Evolutionary conservation across 2,797 vertebrate species (phyloP), one percentile per base, ranked within the genome.

Genomic region (Micropoecilia bifurca): DNA sequence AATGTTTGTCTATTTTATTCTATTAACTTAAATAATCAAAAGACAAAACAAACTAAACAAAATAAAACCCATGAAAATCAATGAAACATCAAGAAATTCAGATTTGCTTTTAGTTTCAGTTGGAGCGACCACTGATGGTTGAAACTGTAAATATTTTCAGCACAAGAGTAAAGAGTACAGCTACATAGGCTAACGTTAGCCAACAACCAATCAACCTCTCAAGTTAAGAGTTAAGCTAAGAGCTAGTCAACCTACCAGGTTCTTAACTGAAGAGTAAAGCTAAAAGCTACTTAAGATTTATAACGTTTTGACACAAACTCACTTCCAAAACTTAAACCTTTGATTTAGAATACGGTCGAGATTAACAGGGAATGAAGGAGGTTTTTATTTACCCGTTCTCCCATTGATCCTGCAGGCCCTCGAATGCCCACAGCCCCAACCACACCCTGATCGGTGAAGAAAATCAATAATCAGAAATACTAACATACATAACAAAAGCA

Each of bases 391-490:
- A 98, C 97, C 95, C 95, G 92, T 78, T 95, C 95, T 88, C 97
- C 97, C 47, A 73, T 86, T 77, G 77, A 87, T n/a, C 97, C 97
- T 0, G 93, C 71, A 66, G 84, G 89, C 69, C 97, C 97, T 0
- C 95, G 95, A 89, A 95, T 95, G 0, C 97, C 97, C 0, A 88
- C 36, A 1, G 83, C 86, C 46, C 97, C 97, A 0, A 95, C 95
- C 41, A 95, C 95, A 22, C 97, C 97, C 97, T 98, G n/a, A 45
- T 16, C n/a, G 41, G 41, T 10, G n/a, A 43, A 75, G 78, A 3
- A 39, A 71, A 53, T 47, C 4, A 75, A 14, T 71, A 7, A 10
- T 33, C 12, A 83, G 18, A 71, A 48, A 81, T 2, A 9, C n/a
- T 39, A 12, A 74, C 39, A 6, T 25, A 71, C 9, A 16, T 6